These are phyloP conservation scores for Dipus sagitta DNA, from an alignment of 2,797 vertebrate species.

Conservation along the genomic window DNA sequence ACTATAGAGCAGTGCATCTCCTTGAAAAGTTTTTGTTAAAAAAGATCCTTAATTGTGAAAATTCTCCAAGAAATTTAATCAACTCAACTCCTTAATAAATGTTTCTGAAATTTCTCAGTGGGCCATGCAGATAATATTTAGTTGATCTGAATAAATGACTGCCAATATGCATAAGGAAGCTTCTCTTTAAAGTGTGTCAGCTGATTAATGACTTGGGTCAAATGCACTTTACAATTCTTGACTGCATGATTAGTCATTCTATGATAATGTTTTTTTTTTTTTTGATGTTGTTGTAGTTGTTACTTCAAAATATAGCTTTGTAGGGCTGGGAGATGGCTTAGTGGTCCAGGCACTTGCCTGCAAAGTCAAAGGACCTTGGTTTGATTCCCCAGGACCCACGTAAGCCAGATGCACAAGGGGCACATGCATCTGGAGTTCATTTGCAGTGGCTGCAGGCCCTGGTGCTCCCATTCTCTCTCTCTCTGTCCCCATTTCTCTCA, in stretches of 20 bases:
- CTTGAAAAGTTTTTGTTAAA: background rate
- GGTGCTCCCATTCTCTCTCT: too few species aligned
- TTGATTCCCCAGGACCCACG: too few species aligned
- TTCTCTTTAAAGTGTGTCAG: constrained; percentile 53
- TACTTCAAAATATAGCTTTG: constrained; percentile 54
- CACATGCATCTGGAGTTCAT: too few species aligned
- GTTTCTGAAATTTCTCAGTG: constrained; percentile 42
- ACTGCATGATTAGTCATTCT: constrained; percentile 63
- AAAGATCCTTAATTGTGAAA: constrained; percentile 46
- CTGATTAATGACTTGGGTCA: constrained; percentile 69
- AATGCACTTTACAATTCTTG: constrained; percentile 39
- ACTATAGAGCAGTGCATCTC: background rate
- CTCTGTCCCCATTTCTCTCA: too few species aligned
- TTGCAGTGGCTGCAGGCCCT: too few species aligned
- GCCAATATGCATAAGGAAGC: constrained; percentile 29
- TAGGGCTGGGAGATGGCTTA: too few species aligned
- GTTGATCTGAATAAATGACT: constrained; percentile 75
- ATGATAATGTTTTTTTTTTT: constrained; percentile 51
- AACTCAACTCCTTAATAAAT: constrained; percentile 62
- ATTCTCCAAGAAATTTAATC: constrained; percentile 62
- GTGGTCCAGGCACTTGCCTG: too few species aligned
- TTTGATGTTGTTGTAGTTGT: background rate
- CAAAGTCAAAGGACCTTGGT: too few species aligned
- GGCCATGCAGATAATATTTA: constrained; percentile 57
- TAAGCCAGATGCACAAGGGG: too few species aligned